These are phyloP conservation scores for Capricornis sumatraensis DNA, from an alignment of 2,113 vertebrate genomes.

Conservation along the genomic window DNA sequence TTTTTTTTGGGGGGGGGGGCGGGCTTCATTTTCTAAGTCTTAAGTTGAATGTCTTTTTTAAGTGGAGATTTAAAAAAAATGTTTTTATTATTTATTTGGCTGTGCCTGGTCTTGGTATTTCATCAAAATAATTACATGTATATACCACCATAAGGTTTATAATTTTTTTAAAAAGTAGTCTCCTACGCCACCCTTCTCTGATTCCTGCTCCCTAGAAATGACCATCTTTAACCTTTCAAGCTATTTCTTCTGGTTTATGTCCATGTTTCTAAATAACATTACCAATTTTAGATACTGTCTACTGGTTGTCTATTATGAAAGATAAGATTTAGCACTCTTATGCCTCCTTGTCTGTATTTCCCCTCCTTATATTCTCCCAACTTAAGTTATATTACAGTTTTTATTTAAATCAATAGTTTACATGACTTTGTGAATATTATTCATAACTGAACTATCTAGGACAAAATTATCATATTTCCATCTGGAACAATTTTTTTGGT, in stretches of 20 bases:
- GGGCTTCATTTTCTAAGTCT: conserved; percentile 10
- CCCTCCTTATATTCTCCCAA: not conserved
- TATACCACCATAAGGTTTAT: not conserved
- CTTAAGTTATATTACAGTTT: not conserved
- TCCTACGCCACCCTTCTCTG: not conserved
- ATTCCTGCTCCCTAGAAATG: not conserved
- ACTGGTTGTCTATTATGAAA: not conserved
- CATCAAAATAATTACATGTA: not conserved
- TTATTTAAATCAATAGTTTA: not conserved
- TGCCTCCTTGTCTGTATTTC: not conserved
- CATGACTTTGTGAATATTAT: not conserved
- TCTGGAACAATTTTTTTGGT: not conserved
- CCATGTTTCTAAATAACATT: not conserved
- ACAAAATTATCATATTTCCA: not conserved
- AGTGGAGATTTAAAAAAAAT: not conserved
- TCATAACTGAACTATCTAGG: not conserved
- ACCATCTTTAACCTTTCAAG: not conserved
- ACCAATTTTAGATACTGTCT: not conserved
- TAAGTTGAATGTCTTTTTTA: not conserved
- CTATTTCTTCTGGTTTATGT: not conserved
- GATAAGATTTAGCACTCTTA: not conserved
- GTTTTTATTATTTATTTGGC: not conserved
- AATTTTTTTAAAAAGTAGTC: not conserved
- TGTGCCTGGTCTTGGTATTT: not conserved
- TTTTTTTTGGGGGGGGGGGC: not conserved